These are phyloP conservation scores for Bujurquina vittata DNA, from an alignment of 2,113 vertebrate species.

Conservation along the genomic window DNA sequence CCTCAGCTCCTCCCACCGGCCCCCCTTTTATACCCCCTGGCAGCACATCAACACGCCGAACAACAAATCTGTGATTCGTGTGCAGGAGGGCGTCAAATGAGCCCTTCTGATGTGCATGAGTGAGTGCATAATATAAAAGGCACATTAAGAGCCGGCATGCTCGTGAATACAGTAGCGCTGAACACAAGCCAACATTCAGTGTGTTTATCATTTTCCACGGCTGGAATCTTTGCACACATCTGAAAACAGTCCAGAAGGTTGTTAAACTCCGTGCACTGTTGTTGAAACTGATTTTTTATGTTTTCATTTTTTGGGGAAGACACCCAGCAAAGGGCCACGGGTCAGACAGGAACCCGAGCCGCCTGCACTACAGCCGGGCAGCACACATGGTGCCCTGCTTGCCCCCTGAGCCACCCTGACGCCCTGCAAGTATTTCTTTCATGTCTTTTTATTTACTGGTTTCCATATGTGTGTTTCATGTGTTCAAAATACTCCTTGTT, in stretches of 20 bases:
- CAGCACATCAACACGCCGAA: neutral
- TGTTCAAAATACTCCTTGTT: neutral
- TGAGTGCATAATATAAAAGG: neutral
- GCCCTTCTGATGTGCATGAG: neutral
- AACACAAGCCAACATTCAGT: neutral
- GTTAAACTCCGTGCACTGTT: neutral
- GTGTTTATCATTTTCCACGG: neutral
- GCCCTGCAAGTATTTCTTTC: neutral
- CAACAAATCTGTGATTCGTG: neutral
- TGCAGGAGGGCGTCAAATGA: neutral
- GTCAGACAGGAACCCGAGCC: too few species aligned
- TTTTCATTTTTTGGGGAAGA: neutral
- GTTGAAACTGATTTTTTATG: neutral
- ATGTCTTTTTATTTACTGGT: neutral
- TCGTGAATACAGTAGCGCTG: neutral
- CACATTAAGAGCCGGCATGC: neutral
- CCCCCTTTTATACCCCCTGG: neutral
- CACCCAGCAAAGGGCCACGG: too few species aligned
- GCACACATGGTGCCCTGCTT: too few species aligned
- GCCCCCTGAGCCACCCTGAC: too few species aligned
- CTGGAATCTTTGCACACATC: neutral
- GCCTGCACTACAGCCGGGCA: too few species aligned
- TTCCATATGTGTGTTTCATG: fast-evolving
- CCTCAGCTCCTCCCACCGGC: neutral
- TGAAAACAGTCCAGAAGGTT: neutral